Base-by-base conservation (phyloP, 2,888 invertebrate genomes). In the Acrocyrtus sp. region DNA sequence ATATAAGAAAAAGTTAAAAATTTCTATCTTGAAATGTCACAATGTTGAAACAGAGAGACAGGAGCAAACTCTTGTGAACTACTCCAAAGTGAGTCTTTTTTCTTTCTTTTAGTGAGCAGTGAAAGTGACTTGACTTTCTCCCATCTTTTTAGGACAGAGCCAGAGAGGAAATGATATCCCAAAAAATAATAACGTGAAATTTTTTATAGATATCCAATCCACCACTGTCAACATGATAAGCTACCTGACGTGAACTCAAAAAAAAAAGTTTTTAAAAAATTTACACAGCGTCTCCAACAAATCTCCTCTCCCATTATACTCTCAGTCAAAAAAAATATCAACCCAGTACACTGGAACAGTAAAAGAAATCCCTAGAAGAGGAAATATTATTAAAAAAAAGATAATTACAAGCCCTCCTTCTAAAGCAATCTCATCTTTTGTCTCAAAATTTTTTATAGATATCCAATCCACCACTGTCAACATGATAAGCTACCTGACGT, bases 171-270 rank as follows among this genome's bases (percentile, higher is more conserved):
- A n/a, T n/a, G n/a, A n/a, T n/a, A n/a, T n/a, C n/a, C n/a, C n/a
- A n/a, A n/a, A n/a, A n/a, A n/a, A n/a, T n/a, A n/a, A n/a, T n/a
- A n/a, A n/a, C n/a, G n/a, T n/a, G n/a, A n/a, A n/a, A n/a, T n/a
- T n/a, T n/a, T n/a, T n/a, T n/a, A n/a, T n/a, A n/a, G n/a, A n/a
- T n/a, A n/a, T n/a, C n/a, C n/a, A n/a, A n/a, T n/a, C n/a, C n/a
- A n/a, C 12, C 34, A 27, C 29, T 10, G 17, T 27, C 27, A 45
- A 45, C 5, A 53, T 53, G 21, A 58, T 72, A 65, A n/a, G 72
- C 51, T 72, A 72, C 72, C 72, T 72, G 72, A 72, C 60, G 72
- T 72, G 72, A 60, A 72, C 65, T 72, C 60, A 72, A 65, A 6
- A 45, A n/a, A n/a, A n/a, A 4, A 45, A 45, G 4, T 45, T 5